Evolutionary conservation across 2,113 vertebrate genomes (phyloP).

Genomic region (Tetrax tetrax): DNA sequence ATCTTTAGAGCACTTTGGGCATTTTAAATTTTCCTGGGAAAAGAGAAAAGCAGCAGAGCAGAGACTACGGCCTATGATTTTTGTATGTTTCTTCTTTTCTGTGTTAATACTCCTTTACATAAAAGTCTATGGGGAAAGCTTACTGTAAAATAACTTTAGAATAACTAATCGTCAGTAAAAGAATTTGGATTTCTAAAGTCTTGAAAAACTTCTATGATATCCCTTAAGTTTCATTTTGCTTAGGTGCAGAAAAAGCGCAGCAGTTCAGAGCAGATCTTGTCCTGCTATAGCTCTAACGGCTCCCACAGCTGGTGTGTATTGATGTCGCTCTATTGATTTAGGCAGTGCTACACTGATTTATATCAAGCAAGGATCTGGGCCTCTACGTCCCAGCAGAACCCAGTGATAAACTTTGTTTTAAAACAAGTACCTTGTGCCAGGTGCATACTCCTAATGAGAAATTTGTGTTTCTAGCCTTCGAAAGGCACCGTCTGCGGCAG

Average conservation of each 20-base stretch:
- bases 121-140: not conserved
- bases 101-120: not conserved
- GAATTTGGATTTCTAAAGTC: not conserved
- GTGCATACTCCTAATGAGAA: not conserved
- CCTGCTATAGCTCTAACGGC: not conserved
- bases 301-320: constrained; percentile 36
- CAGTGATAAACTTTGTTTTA: not conserved
- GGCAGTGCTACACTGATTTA: not conserved
- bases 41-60: not conserved
- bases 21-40: not conserved
- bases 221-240: not conserved
- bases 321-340: constrained; percentile 29
- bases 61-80: not conserved
- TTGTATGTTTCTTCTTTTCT: not conserved
- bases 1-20: not conserved
- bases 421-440: not conserved
- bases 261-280: not conserved
- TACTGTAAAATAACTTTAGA: not conserved
- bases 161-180: not conserved
- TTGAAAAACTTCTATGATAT: not conserved
- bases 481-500: not conserved
- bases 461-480: not conserved
- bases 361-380: not conserved
- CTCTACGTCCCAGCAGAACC: not conserved
- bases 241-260: not conserved